Evolutionary conservation across 2,888 invertebrate species (phyloP), one percentile per base, ranked within the genome.

Genomic region (Melangyna quadrimaculata): DNA sequence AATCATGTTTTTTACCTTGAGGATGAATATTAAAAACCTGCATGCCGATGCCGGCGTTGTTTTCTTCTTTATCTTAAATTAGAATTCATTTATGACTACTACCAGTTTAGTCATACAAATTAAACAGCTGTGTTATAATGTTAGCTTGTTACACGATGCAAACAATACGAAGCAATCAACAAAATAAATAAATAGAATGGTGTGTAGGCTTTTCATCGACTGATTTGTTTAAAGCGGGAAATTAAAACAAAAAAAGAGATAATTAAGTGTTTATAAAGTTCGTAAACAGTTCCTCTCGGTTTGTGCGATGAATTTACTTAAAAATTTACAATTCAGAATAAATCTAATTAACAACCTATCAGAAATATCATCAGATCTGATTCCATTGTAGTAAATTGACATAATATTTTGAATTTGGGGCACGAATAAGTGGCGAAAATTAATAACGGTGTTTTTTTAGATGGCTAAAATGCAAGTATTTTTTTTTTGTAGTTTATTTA

Each of bases 251-350:
- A 63, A 45, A 32, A 5, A 4, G 1, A n/a, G 9, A 19, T 0
- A 4, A 5, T 10, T 51, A 35, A 35, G 32, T 67, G 32, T 48
- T 35, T 32, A 48, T 32, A 32, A 32, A 7, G 19, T 48, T 32
- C 3, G 3, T 32, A 65, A 19, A 65, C 17, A 29, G 27, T 4
- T 17, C 17, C 14, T 14, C 8, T 61, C 14, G 40, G 9, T 40
- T 27, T 63, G 32, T 43, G 57, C 17, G 29, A 83, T 83, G 83
- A 83, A 71, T 74, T 74, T 83, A 27, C 48, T 83, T 3, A 74
- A 79, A 65, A 83, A 65, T 48, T 43, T 79, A 8, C 74, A 83
- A 51, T 22, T 83, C 14, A 70, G 63, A 22, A 43, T 79, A 3
- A 57, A 17, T 40, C 35, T 83, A 27, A 67, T 83, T 43, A 65